A percentile compares a stretch with the other conserved stretches of the same genome.
These are phyloP conservation scores for Rhynchotus rufescens DNA, from an alignment of 2,797 vertebrate species.

Conservation along the genomic window DNA sequence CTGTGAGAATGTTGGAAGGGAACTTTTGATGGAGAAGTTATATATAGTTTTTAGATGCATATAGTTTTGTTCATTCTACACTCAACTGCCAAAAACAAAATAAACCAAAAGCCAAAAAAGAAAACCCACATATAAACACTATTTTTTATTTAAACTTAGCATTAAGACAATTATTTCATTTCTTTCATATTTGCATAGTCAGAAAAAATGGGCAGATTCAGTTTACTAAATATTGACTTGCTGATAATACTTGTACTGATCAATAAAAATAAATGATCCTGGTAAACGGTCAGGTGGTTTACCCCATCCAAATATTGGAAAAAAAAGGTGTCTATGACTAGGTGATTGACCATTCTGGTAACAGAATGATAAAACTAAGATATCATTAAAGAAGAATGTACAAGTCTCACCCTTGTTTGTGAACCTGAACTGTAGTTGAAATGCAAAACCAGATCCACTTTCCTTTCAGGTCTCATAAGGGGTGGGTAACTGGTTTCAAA, in stretches of 20 bases:
- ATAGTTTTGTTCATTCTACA: not conserved
- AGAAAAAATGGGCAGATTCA: not conserved
- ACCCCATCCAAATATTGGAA: not conserved
- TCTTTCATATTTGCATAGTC: not conserved
- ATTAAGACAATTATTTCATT: not conserved
- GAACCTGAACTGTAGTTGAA: constrained; percentile 82
- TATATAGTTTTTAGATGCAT: not conserved
- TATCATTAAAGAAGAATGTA: not conserved
- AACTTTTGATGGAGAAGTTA: not conserved
- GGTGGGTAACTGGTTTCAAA: constrained; percentile 86
- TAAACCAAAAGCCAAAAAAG: not conserved
- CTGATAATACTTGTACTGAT: not conserved
- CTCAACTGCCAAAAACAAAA: not conserved
- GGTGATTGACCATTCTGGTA: not conserved
- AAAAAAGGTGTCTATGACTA: not conserved
- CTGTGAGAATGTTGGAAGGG: not conserved
- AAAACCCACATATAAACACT: not conserved
- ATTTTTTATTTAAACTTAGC: not conserved
- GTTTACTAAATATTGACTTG: not conserved
- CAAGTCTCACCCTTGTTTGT: constrained; percentile 72
- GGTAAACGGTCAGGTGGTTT: not conserved
- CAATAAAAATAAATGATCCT: not conserved
- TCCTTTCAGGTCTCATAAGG: constrained; percentile 81
- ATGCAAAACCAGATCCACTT: constrained; percentile 85
- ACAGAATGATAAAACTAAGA: not conserved